These are phyloP conservation scores for Pandemis corylana DNA, from an alignment of 2,888 invertebrate genomes.

Conservation along the genomic window DNA sequence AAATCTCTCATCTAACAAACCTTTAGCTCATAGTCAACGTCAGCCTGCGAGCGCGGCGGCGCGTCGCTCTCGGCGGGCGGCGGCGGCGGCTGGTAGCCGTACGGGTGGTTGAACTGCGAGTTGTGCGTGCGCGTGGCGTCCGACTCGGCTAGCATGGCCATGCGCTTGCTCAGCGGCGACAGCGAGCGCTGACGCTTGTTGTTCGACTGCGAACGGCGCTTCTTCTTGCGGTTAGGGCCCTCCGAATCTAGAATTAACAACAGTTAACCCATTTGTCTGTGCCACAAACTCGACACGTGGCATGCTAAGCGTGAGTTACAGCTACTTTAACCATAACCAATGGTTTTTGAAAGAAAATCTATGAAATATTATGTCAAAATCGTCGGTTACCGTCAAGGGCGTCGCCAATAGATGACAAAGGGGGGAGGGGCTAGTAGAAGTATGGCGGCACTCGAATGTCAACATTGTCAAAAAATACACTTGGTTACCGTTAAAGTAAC, in stretches of 20 bases:
- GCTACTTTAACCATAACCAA: too few species aligned
- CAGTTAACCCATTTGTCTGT: conserved; percentile 29
- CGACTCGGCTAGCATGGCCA: conserved; percentile 89
- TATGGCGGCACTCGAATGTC: too few species aligned
- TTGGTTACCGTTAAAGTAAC: too few species aligned
- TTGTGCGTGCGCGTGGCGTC: conserved; percentile 79
- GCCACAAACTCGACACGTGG: too few species aligned
- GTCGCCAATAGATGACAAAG: too few species aligned
- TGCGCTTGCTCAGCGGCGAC: conserved; percentile 92
- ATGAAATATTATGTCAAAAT: too few species aligned
- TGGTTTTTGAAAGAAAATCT: too few species aligned
- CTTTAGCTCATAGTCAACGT: conserved; percentile 88
- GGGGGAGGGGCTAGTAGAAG: too few species aligned
- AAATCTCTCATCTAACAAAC: conserved; percentile 49
- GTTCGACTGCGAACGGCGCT: conserved; percentile 83
- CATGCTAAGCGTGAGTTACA: too few species aligned
- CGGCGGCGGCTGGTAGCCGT: conserved; percentile 85
- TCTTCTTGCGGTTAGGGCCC: conserved; percentile 84
- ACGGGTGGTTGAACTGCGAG: conserved; percentile 89
- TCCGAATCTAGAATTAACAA: conserved; percentile 70
- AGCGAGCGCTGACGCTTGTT: conserved; percentile 89
- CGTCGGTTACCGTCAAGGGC: too few species aligned
- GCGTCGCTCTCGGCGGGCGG: conserved; percentile 74
- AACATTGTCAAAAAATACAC: too few species aligned
- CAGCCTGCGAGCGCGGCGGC: conserved; percentile 74